phyloP scores from a whole-genome alignment of 2,888 invertebrate genomes.

The Morpho deidamia region DNA sequence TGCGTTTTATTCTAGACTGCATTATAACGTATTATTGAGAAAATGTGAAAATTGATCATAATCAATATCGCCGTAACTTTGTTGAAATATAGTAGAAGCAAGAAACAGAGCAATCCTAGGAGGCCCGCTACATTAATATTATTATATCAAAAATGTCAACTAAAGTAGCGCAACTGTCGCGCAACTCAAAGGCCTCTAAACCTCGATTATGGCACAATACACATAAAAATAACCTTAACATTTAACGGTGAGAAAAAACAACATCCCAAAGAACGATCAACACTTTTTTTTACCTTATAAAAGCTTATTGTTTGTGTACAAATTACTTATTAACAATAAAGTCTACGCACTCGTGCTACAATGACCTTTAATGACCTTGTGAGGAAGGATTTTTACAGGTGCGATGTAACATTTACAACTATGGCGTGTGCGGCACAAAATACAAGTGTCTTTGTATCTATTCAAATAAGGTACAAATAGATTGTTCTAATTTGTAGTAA shows the following conservation, averaged over 20 bases:
- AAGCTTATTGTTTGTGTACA: conserved; percentile 28
- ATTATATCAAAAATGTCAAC: conserved; percentile 14
- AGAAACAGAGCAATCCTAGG: conserved; percentile 15
- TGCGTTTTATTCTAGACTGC: too few relatives aligned
- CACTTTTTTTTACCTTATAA: conserved; percentile 19
- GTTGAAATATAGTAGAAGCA: conserved; percentile 7
- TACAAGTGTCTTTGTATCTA: conserved; percentile 23
- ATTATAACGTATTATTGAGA: too few relatives aligned
- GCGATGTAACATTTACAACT: conserved; percentile 19
- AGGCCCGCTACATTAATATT: conserved; percentile 14
- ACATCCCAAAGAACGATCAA: conserved; percentile 11
- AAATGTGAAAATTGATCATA: too few relatives aligned
- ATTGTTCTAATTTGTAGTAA: conserved; percentile 14
- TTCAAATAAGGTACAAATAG: conserved; percentile 26
- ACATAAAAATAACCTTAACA: conserved; percentile 12
- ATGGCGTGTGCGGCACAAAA: conserved; percentile 21
- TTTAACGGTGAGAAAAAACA: conserved; percentile 19
- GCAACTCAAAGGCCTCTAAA: conserved; percentile 1
- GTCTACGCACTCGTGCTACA: conserved; percentile 24
- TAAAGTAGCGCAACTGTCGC: conserved; percentile 9
- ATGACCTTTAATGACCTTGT: conserved; percentile 11
- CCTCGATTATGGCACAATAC: conserved; percentile 19
- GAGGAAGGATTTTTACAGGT: conserved; percentile 21
- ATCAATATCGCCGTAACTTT: not conserved
- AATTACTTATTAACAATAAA: conserved; percentile 13